Evolutionary conservation across 2,888 invertebrate genomes (phyloP).

Genomic region (Eupithecia exiguata): DNA sequence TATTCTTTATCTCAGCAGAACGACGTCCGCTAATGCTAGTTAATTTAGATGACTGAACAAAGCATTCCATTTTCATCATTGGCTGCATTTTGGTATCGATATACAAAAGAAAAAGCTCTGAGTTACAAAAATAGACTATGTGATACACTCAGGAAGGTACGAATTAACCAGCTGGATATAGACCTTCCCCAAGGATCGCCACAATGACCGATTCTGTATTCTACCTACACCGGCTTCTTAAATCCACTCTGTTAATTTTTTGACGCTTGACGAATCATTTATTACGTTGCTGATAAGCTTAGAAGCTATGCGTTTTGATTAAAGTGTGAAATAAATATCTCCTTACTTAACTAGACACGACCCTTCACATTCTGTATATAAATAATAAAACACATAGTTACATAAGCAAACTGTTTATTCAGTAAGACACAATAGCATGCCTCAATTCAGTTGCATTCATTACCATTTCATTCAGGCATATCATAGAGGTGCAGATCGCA

Average conservation of each 20-base stretch:
- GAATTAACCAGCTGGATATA: too few relatives aligned
- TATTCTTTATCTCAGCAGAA: too few relatives aligned
- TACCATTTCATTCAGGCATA: constrained; percentile 53
- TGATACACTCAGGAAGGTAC: too few relatives aligned
- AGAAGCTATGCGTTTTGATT: background rate
- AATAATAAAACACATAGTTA: background rate
- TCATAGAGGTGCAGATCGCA: constrained; percentile 59
- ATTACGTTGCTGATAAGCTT: background rate
- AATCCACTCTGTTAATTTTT: background rate
- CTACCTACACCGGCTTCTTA: background rate
- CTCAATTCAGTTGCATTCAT: constrained; percentile 40
- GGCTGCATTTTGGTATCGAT: too few relatives aligned
- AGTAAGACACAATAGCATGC: constrained; percentile 21
- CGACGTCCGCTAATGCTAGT: too few relatives aligned
- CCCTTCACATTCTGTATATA: background rate
- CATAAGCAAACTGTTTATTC: background rate
- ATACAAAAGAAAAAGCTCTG: too few relatives aligned
- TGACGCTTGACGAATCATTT: background rate
- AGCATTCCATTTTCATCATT: too few relatives aligned
- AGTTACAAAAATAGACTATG: too few relatives aligned
- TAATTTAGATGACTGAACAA: too few relatives aligned
- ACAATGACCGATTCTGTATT: background rate
- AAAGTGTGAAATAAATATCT: background rate
- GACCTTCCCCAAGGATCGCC: background rate
- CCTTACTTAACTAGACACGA: background rate